Conservation (phyloP, 1,140 invertebrate genomes). For the Drepana arcuata region DNA sequence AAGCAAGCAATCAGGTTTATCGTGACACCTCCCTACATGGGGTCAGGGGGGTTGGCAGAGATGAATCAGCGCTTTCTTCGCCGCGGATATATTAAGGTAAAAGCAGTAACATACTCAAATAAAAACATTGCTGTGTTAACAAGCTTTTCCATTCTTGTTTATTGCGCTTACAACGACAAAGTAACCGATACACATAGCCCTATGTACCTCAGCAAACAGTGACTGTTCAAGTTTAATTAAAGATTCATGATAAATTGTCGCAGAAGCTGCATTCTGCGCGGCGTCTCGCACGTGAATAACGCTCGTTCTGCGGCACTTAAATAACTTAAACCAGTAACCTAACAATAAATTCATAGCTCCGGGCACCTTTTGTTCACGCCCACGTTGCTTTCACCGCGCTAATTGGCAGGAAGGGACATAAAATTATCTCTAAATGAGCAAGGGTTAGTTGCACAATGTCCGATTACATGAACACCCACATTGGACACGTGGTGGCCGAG, state of each 20-base stretch:
- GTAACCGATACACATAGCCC: too few relatives aligned
- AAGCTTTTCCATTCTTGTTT: too few relatives aligned
- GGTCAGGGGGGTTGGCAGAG: too few relatives aligned
- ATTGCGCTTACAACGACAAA: too few relatives aligned
- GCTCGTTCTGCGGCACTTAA: conserved; percentile 59
- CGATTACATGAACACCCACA: too few relatives aligned
- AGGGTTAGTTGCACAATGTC: conserved; percentile 6
- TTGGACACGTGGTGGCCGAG: too few relatives aligned
- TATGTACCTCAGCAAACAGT: conserved; percentile 37
- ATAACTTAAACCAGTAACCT: conserved; percentile 66
- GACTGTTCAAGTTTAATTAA: conserved; percentile 67
- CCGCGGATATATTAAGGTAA: too few relatives aligned
- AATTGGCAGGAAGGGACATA: conserved; percentile 61
- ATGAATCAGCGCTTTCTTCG: too few relatives aligned
- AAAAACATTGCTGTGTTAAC: too few relatives aligned
- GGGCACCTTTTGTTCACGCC: conserved; percentile 47
- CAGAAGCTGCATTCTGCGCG: conserved; percentile 60
- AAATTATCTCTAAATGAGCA: conserved; percentile 49
- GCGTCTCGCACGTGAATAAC: conserved; percentile 59
- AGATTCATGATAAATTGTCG: conserved; percentile 70
- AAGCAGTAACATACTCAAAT: too few relatives aligned
- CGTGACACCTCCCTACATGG: too few relatives aligned
- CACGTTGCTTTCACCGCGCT: conserved; percentile 41
- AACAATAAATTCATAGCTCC: conserved; percentile 64
- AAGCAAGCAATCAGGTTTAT: too few relatives aligned